Base-by-base conservation (phyloP, 2,113 vertebrate species). In the Charina bottae region DNA sequence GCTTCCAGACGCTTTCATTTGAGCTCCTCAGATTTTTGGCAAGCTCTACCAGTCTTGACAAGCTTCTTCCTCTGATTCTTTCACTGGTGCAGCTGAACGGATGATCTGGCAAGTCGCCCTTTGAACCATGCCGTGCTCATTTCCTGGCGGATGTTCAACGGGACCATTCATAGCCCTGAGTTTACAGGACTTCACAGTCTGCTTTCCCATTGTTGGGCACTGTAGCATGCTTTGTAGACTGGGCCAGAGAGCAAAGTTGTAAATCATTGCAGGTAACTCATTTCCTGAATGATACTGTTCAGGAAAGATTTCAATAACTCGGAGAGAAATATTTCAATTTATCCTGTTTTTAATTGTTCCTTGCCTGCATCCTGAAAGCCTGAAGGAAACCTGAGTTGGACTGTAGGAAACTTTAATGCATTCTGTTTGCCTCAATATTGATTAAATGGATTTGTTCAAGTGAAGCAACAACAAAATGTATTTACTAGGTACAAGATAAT, bases 61-160 rank as follows among this genome's bases (percentile, higher is more conserved):
- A 85, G 6, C 62, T 58, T 78, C 84, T 87, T 90, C 62, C 89
- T 83, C 89, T 84, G 24, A 78, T 58, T 89, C 62, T 95, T 92
- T 87, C 62, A 42, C 53, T 21, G 90, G 64, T 78, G 59, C 85
- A 85, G 83, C 87, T 85, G 49, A 89, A 53, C 90, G 85, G 93
- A 94, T 93, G 90, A 91, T 95, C 92, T 93, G 90, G 92, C 92
- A 95, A 90, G 42, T 85, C 92, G 89, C 89, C 93, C 91, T 94
- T 90, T 60, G 94, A 85, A 87, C 59, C 90, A 55, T 54, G 59
- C 24, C 21, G 42, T 62, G 89, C 85, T 91, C 15, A 93, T 95
- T 93, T 92, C 87, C 94, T 92, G 95, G 93, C 91, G 92, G 90
- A 93, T 93, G 88, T 91, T 94, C 90, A 93, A 54, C 68, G 64